Conservation (phyloP, 2,888 invertebrate genomes). For the Dynastes maya region DNA sequence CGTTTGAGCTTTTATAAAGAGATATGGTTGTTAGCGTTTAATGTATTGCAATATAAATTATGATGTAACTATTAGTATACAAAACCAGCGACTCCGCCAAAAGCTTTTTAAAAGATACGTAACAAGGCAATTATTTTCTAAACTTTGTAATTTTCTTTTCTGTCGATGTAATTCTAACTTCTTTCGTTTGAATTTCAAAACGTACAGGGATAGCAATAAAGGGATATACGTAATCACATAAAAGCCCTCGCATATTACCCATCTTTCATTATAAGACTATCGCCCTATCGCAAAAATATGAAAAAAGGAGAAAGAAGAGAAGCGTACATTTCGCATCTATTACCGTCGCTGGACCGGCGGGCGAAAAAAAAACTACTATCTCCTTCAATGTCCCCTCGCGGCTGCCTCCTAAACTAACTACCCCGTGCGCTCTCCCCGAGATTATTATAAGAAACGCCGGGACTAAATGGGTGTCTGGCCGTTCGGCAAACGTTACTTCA, state of each 20-base stretch:
- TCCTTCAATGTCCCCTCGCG: slow-evolving; percentile 53
- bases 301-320: slow-evolving; percentile 17
- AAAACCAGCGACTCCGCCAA: no score
- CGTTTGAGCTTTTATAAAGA: no score
- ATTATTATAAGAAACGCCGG: slow-evolving; percentile 69
- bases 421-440: slow-evolving; percentile 65
- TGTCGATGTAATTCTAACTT: no score
- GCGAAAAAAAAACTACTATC: slow-evolving; percentile 47
- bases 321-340: slow-evolving; percentile 54
- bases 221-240: slow-evolving; percentile 10
- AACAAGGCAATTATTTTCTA: no score
- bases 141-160: no score
- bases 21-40: no score
- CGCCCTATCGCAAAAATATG: slow-evolving; percentile 36
- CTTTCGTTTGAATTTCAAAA: no score
- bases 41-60: no score
- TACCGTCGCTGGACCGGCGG: slow-evolving; percentile 48
- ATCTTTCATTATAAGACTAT: slow-evolving; percentile 29
- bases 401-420: slow-evolving; percentile 60
- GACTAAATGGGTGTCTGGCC: slow-evolving; percentile 68
- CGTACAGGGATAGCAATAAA: no score
- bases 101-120: no score
- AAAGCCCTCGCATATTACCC: slow-evolving; percentile 29
- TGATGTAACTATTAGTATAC: no score
- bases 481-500: slow-evolving; percentile 67